Evolutionary conservation across 2,113 vertebrate species (phyloP), one percentile per base, ranked within the genome.

Genomic region (Cottus gobio): DNA sequence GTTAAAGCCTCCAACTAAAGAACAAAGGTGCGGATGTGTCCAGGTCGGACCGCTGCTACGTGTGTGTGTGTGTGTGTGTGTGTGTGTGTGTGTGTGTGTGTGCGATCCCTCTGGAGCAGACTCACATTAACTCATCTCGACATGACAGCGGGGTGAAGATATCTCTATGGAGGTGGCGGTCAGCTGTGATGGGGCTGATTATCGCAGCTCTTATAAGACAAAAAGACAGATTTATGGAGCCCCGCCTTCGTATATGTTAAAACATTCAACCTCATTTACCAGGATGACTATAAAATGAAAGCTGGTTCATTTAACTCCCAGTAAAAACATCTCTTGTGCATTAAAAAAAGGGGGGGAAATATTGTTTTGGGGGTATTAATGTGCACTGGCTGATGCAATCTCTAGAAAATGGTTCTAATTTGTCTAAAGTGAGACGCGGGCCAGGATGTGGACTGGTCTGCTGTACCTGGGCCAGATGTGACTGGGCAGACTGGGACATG

Each of bases 1-100:
- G 93, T 95, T 95, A 95, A 95, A 94, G 87, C 85, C 82, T 87
- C 90, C 79, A 88, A 93, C 93, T 92, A 93, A 95, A 95, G 93
- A 95, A 95, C 93, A 95, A 94, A 95, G 94, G 80, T 87, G 77
- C 86, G 88, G 90, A 93, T 90, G 88, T 90, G 88, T 93, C 90
- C 89, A 79, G 87, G 83, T 90, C 80, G 28, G 82, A 85, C 71
- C 3, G 28, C 56, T 3, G 24, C 56, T n/a, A 4, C 2, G 18
- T n/a, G 20, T n/a, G 50, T 79, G 37, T 44, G 75, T 73, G 83
- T 70, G 66, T 70, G 72, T 71, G 31, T 64, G 83, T 71, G 66
- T 82, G 79, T 71, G 67, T 80, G 65, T 52, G 46, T 8, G 18
- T n/a, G 82, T 82, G 79, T 71, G 67, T 80, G 65, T 52, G 46